These are phyloP conservation scores for Sebastes hubbsi DNA, from an alignment of 2,797 vertebrate genomes.

Conservation along the genomic window DNA sequence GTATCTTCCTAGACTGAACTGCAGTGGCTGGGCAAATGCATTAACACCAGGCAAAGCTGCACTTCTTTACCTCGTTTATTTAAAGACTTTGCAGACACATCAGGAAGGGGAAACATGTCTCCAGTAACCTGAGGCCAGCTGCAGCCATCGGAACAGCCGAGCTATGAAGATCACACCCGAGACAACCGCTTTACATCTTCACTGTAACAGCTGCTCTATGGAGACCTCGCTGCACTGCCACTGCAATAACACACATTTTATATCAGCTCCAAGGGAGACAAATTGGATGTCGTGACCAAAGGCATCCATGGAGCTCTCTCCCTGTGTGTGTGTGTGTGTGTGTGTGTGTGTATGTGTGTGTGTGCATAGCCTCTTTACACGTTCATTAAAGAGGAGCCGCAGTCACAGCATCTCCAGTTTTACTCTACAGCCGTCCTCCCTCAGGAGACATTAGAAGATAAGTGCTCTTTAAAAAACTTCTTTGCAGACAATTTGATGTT, in stretches of 20 bases:
- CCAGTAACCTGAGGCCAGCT: neutral
- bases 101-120: constrained; percentile 4
- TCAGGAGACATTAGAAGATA: constrained; percentile 41
- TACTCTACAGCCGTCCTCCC: constrained; percentile 19
- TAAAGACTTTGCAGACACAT: neutral
- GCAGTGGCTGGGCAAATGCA: neutral
- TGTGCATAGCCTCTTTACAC: neutral
- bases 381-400: constrained; percentile 6
- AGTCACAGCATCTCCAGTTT: constrained; percentile 7
- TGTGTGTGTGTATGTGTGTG: neutral
- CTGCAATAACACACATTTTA: constrained; percentile 12
- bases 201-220: constrained; percentile 16
- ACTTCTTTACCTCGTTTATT: neutral
- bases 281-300: constrained; percentile 25
- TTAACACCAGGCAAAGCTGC: neutral
- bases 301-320: neutral
- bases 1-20: neutral
- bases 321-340: neutral
- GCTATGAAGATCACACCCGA: neutral
- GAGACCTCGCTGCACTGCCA: constrained; percentile 14
- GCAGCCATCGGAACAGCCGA: neutral
- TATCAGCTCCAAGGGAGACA: constrained; percentile 16
- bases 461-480: constrained; percentile 34
- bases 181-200: neutral
- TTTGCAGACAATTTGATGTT: constrained; percentile 32